Conservation (phyloP, 92 coral and sea anemone genomes). For the Chrysogorgia sp. region DNA sequence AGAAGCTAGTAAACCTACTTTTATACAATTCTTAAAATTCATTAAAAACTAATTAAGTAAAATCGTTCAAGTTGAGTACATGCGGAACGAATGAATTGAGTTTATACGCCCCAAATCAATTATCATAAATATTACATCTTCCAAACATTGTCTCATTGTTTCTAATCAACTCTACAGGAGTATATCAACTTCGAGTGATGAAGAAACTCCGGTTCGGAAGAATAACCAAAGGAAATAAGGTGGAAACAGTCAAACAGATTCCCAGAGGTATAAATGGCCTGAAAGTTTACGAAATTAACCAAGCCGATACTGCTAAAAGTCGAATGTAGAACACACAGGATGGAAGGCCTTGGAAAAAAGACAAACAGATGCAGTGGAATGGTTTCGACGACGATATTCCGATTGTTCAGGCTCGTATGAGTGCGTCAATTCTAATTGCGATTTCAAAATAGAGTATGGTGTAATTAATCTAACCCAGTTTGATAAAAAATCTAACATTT, state of each 20-base stretch:
- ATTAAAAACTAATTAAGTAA: too few species aligned
- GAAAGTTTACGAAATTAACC: slow-evolving; percentile 33
- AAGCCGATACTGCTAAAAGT: slow-evolving; percentile 1
- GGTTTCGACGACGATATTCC: slow-evolving; percentile 54
- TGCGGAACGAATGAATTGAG: too few species aligned
- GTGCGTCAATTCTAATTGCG: slow-evolving; percentile 57
- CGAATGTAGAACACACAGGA: slow-evolving; percentile 38
- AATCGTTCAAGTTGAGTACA: too few species aligned
- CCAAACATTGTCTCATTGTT: too few species aligned
- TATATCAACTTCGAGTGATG: slow-evolving; percentile 35
- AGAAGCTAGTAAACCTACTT: too few species aligned
- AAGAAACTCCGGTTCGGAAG: slow-evolving; percentile 8
- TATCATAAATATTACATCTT: too few species aligned
- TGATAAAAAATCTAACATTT: slow-evolving; percentile 25
- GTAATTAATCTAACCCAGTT: slow-evolving; percentile 64
- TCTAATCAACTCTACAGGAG: background rate
- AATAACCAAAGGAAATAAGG: slow-evolving; percentile 47
- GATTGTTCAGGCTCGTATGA: slow-evolving; percentile 65
- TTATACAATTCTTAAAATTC: too few species aligned
- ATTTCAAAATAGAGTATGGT: slow-evolving; percentile 54
- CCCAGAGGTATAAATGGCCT: slow-evolving; percentile 58
- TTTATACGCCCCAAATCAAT: too few species aligned
- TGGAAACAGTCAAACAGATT: slow-evolving; percentile 39
- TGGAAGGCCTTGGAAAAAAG: slow-evolving; percentile 70
- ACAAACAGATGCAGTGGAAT: slow-evolving; percentile 55